A percentile compares a stretch with the other conserved stretches of the same genome.
These are phyloP conservation scores for Heliothis virescens DNA, from an alignment of 1,140 invertebrate species.

Conservation along the genomic window DNA sequence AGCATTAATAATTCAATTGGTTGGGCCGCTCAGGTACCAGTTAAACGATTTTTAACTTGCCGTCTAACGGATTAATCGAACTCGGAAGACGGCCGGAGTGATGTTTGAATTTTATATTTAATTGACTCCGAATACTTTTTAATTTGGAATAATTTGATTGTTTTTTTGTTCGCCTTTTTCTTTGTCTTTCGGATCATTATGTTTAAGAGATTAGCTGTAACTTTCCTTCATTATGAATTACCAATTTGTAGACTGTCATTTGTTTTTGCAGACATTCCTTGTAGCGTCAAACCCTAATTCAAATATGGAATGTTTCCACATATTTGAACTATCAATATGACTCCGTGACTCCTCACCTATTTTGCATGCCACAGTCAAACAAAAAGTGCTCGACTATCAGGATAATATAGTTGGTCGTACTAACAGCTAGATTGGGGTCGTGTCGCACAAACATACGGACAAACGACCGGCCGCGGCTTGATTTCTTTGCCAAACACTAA, in stretches of 20 bases:
- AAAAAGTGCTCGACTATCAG: conserved; percentile 23
- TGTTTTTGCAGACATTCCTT: not conserved
- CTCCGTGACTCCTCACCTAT: conserved; percentile 1
- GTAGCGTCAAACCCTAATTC: no score
- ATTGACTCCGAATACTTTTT: conserved; percentile 49
- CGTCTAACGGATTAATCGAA: conserved; percentile 83
- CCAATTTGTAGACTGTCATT: conserved; percentile 12
- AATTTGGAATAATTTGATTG: conserved; percentile 48
- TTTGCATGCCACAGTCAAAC: conserved; percentile 13
- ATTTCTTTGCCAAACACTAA: conserved; percentile 84
- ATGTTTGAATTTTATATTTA: conserved; percentile 51
- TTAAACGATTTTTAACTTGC: conserved; percentile 85
- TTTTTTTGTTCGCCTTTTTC: conserved; percentile 36
- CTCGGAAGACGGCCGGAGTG: conserved; percentile 54
- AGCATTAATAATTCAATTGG: conserved; percentile 86
- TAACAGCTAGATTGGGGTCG: conserved; percentile 68
- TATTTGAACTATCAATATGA: not conserved
- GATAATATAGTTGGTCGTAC: conserved; percentile 44
- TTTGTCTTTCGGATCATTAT: conserved; percentile 45
- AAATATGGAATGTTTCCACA: not conserved
- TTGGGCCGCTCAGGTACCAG: conserved; percentile 81
- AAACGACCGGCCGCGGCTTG: conserved; percentile 67
- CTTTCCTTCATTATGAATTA: not conserved
- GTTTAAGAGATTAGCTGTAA: conserved; percentile 28
- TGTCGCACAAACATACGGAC: conserved; percentile 64